Conservation (phyloP, 2,797 vertebrate species). For the Hoplostethus atlanticus region DNA sequence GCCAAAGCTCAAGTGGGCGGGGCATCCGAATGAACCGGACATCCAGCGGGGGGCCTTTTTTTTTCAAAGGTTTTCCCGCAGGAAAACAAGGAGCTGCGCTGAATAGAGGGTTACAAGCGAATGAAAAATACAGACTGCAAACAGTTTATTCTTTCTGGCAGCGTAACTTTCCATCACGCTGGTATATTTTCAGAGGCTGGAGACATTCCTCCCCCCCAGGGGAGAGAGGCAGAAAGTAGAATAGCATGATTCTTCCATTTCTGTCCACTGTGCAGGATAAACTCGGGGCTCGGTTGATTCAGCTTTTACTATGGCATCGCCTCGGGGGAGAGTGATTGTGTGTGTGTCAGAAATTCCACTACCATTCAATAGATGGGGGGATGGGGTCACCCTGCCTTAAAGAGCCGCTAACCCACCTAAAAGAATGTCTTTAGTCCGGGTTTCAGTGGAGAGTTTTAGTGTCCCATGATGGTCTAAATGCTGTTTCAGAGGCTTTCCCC, state of each 20-base stretch:
- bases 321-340: not conserved
- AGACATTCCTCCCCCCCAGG: constrained; percentile 18
- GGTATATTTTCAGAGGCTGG: constrained; percentile 8
- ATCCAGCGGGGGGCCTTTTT: constrained; percentile 18
- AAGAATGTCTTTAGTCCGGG: too few species aligned
- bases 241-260: constrained; percentile 47
- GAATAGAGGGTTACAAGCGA: constrained; percentile 25
- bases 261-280: constrained; percentile 13
- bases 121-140: constrained; percentile 27
- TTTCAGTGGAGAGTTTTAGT: too few species aligned
- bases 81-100: constrained; percentile 17
- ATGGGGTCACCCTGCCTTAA: too few species aligned
- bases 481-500: too few species aligned
- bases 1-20: too few species aligned
- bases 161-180: constrained; percentile 19
- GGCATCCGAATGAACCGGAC: not conserved
- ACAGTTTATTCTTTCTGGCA: constrained; percentile 28
- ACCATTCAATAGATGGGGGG: too few species aligned
- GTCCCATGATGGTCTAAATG: too few species aligned
- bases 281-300: not conserved
- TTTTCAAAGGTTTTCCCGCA: constrained; percentile 18
- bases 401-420: too few species aligned
- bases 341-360: not conserved
- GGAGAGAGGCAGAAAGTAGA: constrained; percentile 1
- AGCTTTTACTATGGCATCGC: not conserved